These are phyloP conservation scores for Rhipidura dahli DNA, from an alignment of 2,113 vertebrate species.

Conservation along the genomic window DNA sequence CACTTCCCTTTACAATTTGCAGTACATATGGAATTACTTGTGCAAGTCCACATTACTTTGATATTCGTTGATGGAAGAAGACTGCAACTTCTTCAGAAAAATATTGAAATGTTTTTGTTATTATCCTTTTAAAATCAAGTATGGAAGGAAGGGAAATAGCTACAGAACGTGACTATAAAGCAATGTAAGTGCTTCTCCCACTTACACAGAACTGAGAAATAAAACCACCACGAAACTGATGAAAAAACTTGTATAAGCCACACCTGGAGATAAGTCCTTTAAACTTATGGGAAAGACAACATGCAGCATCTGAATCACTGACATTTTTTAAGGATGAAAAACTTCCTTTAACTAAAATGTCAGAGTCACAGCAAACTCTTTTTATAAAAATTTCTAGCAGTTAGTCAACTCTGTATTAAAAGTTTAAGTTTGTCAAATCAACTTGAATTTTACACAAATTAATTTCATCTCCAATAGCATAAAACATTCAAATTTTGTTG, in stretches of 20 bases:
- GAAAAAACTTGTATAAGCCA: background rate
- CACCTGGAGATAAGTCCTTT: background rate
- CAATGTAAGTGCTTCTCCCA: background rate
- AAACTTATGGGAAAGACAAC: background rate
- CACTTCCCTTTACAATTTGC: background rate
- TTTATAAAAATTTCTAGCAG: background rate
- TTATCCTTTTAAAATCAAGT: background rate
- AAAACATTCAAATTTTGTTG: background rate
- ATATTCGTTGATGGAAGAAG: background rate
- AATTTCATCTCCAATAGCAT: background rate
- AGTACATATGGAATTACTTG: background rate
- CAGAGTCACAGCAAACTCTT: background rate
- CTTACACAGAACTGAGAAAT: background rate
- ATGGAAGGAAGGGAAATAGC: background rate
- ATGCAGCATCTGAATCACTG: background rate
- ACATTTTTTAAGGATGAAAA: background rate
- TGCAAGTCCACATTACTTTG: background rate
- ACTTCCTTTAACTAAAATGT: background rate
- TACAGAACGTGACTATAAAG: background rate
- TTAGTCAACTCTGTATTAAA: background rate
- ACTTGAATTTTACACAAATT: background rate
- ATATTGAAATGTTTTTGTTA: background rate
- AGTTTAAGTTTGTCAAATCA: background rate
- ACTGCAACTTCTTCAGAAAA: background rate
- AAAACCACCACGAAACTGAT: background rate